phyloP scores from a whole-genome alignment of 2,888 invertebrate species.

The Mactromeris polynyma region DNA sequence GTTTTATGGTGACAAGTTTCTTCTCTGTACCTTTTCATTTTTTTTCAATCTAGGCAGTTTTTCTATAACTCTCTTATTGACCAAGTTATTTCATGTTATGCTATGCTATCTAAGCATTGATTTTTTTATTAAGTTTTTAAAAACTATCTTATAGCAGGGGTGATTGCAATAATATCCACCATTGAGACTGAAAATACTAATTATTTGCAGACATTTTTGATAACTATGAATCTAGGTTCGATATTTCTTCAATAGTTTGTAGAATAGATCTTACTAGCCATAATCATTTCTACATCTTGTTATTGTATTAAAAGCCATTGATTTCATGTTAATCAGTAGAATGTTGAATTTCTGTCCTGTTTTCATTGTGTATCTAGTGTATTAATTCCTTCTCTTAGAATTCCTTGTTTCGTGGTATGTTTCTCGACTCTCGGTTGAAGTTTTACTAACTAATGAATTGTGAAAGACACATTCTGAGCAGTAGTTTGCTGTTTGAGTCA shows the following conservation, averaged over 20 bases:
- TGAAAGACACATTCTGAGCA: background rate
- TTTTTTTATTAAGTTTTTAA: background rate
- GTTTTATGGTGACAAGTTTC: slow-evolving; percentile 16
- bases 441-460: background rate
- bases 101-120: no score
- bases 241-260: no score
- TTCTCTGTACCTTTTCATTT: background rate
- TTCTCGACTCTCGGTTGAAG: background rate
- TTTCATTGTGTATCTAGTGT: background rate
- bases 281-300: no score
- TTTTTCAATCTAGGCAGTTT: background rate
- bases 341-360: no score
- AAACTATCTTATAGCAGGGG: background rate
- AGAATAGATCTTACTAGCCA: no score
- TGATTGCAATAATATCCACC: background rate
- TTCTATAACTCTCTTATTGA: background rate
- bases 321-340: no score
- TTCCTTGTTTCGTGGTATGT: background rate
- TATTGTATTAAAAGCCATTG: no score
- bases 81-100: background rate
- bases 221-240: no score
- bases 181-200: no score
- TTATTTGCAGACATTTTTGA: no score
- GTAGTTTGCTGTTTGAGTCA: no score
- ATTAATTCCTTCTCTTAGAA: background rate